Base-by-base conservation (phyloP, 2,888 invertebrate genomes). In the Ophonus ardosiacus region DNA sequence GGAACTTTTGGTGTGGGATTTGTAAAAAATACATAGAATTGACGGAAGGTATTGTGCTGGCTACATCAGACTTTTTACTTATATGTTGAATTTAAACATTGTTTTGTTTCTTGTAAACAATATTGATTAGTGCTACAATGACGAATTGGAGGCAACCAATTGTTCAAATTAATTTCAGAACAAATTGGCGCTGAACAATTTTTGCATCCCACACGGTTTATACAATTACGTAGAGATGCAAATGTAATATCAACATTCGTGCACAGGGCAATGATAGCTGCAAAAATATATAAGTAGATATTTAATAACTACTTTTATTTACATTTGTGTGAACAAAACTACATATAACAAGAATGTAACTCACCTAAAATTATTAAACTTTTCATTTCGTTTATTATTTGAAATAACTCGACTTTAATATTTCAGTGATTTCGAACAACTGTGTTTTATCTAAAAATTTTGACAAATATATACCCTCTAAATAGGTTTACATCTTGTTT, bases 41-140 rank as follows among this genome's bases (percentile, higher is more conserved):
- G n/a, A n/a, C n/a, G n/a, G n/a, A n/a, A n/a, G n/a, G n/a, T n/a
- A n/a, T n/a, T n/a, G n/a, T n/a, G n/a, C n/a, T n/a, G n/a, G n/a
- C n/a, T n/a, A n/a, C n/a, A n/a, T n/a, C n/a, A n/a, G n/a, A n/a
- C 7, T 31, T 31, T 13, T 38, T 15, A 6, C 38, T 43, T 74
- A 74, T 51, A 13, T 17, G 17, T 17, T 21, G 21, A 13, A 43
- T 40, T 18, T 7, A 74, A 74, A 13, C 71, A 74, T 6, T 74
- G 7, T 15, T n/a, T 7, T 4, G 15, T 43, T 43, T 40, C 43
- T 43, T 40, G 13, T 5, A 43, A 17, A 18, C 71, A 74, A 43
- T 43, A 74, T 74, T 74, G 18, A 43, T 74, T 74, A 8, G 43
- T 17, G 8, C 40, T 74, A 10, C 71, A 74, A 43, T 74, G 15